Evolutionary conservation across 30 jellyfish, hydroid and myxozoan species (phyloP), one percentile per base, ranked within the genome.

Genomic region (Aurelia coerulea): DNA sequence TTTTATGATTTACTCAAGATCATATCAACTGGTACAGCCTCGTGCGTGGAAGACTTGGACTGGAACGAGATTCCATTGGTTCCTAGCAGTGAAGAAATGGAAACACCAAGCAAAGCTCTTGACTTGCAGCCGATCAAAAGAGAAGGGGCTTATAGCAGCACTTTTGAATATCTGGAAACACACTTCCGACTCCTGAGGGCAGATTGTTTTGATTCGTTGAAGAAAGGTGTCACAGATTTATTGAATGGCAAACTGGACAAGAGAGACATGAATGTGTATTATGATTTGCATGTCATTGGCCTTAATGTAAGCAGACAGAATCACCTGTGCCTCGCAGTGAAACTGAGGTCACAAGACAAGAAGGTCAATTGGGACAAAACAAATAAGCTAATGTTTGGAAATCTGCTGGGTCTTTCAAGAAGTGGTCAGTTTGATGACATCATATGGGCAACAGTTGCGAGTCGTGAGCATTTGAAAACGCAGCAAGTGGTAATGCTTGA

Each of bases 391-490:
- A 81, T 81, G 97, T 75, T 33, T 81, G 97, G 97, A 14, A 90
- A 90, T 74, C 87, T 90, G 8, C 49, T 90, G 14, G 81, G 97
- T 46, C 14, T 90, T 13, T 90, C 97, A 14, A 49, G 53, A 64
- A 65, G 32, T 65, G 88, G 87, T 23, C 76, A 52, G 13, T 90
- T 90, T 58, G 60, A 68, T 65, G 83, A 74, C 18, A 78, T 59
- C 12, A 76, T 90, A 5, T 90, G 94, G 94, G 74, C 90, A 9
- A 90, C 97, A 4, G 97, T 90, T n/a, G 81, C 81, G 16, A 37
- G 62, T 51, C 80, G 94, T 9, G 94, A 83, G 19, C n/a, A 23
- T 69, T 80, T 90, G 65, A 71, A 81, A 59, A 18, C 83, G 23
- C 53, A 71, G 5, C 77, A 62, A 56, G 54, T 82, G 6, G 91